Evolutionary conservation across 1,140 invertebrate species (phyloP), one percentile per base, ranked within the genome.

Genomic region (Cephus cinctus): DNA sequence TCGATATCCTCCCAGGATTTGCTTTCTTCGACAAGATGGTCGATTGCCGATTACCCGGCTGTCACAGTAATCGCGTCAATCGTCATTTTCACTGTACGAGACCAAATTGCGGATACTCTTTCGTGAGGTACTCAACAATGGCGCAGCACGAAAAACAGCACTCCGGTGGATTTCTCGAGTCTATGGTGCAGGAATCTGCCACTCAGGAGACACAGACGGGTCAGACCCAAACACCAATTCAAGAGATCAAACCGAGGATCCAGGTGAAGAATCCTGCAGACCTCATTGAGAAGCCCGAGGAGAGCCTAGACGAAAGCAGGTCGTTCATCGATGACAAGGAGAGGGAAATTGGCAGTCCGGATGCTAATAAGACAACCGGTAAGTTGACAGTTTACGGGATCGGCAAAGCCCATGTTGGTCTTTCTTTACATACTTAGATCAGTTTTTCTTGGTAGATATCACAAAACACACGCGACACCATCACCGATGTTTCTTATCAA

Each of bases 1-100:
- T 90, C 12, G 86, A 87, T 56, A 90, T 92, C 51, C 73, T 87
- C n/a, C 84, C 89, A 12, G 88, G 88, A 4, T 93, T 89, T 65
- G 83, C 88, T 19, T 91, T 88, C 71, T 92, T 86, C 72, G 89
- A 92, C 57, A 78, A 85, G 34, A 86, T 82, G 62, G 81, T 90
- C 12, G 87, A 92, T 61, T 93, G 90, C 61, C 78, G 87, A 9
- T 68, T 87, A 18, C 64, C 78, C 3, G 80, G 80, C 30, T 91
- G 89, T 69, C 81, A 81, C 57, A 87, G 85, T 58, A 88, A 88
- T 64, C 82, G 84, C 45, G 71, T 83, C 1, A 87, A 85, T 55
- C 76, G 85, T 6, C 89, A 92, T 66, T 92, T 87, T 67, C 89
- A 92, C 63, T 92, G 89, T 60, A 82, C 84, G 1, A 70, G 86